A percentile compares a stretch with the other conserved stretches of the same genome.
Conservation (phyloP, 2,888 invertebrate species). For the Pelosia muscerda region DNA sequence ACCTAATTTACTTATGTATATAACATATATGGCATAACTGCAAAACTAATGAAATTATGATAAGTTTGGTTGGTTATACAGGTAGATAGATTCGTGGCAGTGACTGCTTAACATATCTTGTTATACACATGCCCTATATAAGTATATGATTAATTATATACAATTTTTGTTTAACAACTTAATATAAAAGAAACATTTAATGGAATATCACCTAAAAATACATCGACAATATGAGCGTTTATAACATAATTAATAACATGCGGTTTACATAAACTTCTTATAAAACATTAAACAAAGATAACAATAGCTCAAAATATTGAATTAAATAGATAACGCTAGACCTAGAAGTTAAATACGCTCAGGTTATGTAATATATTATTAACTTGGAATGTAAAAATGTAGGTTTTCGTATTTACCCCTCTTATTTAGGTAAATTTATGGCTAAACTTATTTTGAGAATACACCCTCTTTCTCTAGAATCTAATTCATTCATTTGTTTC, state of each 20-base stretch:
- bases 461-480: too few relatives aligned
- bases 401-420: too few relatives aligned
- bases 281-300: slow-evolving; percentile 5
- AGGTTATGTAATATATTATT: neutral
- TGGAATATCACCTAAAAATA: slow-evolving; percentile 4
- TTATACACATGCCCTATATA: neutral
- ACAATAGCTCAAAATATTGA: slow-evolving; percentile 7
- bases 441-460: too few relatives aligned
- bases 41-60: neutral
- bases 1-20: neutral
- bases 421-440: too few relatives aligned
- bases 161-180: too few relatives aligned
- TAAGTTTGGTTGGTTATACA: neutral
- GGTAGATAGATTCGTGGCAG: neutral
- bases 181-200: neutral
- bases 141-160: neutral
- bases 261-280: neutral
- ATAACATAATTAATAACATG: neutral
- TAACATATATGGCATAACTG: neutral
- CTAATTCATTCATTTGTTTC: too few relatives aligned
- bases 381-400: neutral
- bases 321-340: slow-evolving; percentile 2
- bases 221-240: neutral
- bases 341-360: neutral
- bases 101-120: neutral